Percentiles rank a stretch among this genome's conserved stretches.
Conservation (phyloP, 2,113 vertebrate genomes). For the Malurus cyaneus region DNA sequence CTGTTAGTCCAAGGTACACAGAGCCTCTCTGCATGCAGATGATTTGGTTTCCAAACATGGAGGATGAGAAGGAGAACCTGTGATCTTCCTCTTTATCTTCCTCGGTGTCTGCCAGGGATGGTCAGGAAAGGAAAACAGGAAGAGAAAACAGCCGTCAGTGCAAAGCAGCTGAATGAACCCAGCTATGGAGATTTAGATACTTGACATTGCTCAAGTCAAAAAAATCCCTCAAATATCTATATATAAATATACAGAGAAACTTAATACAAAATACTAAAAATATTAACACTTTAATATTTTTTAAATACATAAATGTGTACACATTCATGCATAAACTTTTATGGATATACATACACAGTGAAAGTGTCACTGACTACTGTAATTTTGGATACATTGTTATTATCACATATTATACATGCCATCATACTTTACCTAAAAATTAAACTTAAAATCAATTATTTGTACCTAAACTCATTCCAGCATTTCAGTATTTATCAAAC, state of each 20-base stretch:
- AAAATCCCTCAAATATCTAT: not conserved
- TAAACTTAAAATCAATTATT: not conserved
- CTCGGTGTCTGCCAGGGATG: not conserved
- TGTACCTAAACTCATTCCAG: not conserved
- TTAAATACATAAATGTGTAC: not conserved
- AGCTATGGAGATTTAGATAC: not conserved
- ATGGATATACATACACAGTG: accelerated
- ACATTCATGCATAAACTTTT: not conserved
- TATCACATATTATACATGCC: not conserved
- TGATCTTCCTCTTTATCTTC: not conserved
- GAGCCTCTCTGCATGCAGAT: not conserved
- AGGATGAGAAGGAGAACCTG: not conserved
- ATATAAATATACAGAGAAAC: accelerated
- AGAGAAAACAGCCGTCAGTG: not conserved
- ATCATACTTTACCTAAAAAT: not conserved
- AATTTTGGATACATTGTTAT: not conserved
- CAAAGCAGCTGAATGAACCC: not conserved
- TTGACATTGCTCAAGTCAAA: not conserved
- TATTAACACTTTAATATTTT: not conserved
- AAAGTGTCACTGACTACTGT: not conserved
- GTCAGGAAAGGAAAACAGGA: conserved; percentile 21
- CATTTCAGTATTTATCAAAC: not conserved
- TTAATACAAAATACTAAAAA: not conserved
- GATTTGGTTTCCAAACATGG: not conserved
- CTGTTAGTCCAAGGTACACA: not conserved